Evolutionary conservation across 1,140 invertebrate species (phyloP).

Genomic region (Zaprionus inermis): DNA sequence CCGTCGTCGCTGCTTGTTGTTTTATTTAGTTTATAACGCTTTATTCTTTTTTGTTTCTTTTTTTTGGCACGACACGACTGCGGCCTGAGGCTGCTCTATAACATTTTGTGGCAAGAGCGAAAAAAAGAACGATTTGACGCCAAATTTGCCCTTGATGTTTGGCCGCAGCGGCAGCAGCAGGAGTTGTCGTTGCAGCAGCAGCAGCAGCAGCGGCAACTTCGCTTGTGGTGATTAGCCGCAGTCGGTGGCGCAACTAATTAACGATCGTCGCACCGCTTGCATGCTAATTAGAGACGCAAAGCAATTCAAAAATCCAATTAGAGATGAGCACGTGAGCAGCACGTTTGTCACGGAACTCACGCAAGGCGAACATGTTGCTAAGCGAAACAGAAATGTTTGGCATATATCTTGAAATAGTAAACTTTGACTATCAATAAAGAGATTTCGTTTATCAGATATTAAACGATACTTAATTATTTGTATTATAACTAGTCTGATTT

Average conservation of each 20-base stretch:
- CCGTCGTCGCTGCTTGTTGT: conserved; percentile 24
- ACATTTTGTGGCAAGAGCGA: conserved; percentile 33
- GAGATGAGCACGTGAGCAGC: conserved; percentile 37
- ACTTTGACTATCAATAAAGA: no score
- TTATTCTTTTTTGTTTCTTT: conserved; percentile 25
- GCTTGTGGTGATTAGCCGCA: conserved; percentile 58
- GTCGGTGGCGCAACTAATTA: conserved; percentile 67
- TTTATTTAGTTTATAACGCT: conserved; percentile 27
- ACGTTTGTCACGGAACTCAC: conserved; percentile 21
- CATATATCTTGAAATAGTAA: no score
- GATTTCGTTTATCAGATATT: no score
- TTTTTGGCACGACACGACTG: conserved; percentile 65
- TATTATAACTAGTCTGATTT: no score
- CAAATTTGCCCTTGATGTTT: conserved; percentile 48
- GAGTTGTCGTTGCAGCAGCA: conserved; percentile 53
- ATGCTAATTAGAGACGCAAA: conserved; percentile 73
- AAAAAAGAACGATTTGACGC: conserved; percentile 40
- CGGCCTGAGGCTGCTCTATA: conserved; percentile 40
- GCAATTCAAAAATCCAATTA: conserved; percentile 43
- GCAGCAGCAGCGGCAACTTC: background rate
- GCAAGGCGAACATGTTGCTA: background rate
- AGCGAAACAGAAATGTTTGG: background rate
- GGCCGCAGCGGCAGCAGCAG: conserved; percentile 33
- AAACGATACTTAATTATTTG: background rate
- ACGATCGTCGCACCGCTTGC: conserved; percentile 59